Evolutionary conservation across 2,888 invertebrate species (phyloP).

Genomic region (Peribatodes rhomboidaria): DNA sequence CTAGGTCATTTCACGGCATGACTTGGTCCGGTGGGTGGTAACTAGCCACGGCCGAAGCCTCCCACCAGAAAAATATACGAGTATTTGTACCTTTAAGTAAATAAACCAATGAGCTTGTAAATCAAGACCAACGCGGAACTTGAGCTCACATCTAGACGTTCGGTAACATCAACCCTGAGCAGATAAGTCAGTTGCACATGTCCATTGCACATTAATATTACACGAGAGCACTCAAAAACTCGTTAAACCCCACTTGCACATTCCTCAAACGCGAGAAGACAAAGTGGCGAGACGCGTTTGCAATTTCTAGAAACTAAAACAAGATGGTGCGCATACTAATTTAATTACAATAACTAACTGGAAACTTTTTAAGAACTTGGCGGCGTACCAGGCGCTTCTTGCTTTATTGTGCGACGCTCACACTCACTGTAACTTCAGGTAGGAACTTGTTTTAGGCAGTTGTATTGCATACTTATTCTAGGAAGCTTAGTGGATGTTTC

Average conservation of each 20-base stretch:
- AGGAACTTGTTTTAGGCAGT: not conserved
- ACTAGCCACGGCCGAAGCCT: too few relatives aligned
- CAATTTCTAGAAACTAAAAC: slow-evolving; percentile 38
- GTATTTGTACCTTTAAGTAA: too few relatives aligned
- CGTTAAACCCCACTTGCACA: slow-evolving; percentile 14
- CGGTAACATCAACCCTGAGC: too few relatives aligned
- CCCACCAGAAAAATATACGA: too few relatives aligned
- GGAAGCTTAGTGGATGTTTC: too few relatives aligned
- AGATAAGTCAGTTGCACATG: too few relatives aligned
- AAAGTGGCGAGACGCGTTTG: slow-evolving; percentile 20
- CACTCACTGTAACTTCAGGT: slow-evolving; percentile 10
- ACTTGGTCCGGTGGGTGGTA: too few relatives aligned
- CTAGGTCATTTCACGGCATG: too few relatives aligned
- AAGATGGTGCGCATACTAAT: slow-evolving; percentile 48
- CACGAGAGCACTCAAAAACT: slow-evolving; percentile 4
- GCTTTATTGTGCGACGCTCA: slow-evolving; percentile 29
- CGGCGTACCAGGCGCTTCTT: slow-evolving; percentile 41
- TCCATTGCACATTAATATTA: too few relatives aligned
- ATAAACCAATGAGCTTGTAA: too few relatives aligned
- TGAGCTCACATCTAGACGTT: too few relatives aligned
- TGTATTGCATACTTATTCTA: not conserved
- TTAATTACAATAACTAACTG: slow-evolving; percentile 47
- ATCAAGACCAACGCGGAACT: too few relatives aligned
- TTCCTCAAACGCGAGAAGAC: slow-evolving; percentile 23
- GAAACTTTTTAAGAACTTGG: slow-evolving; percentile 50